phyloP scores from a whole-genome alignment of 1,140 invertebrate genomes.

The Cyclina sinensis region DNA sequence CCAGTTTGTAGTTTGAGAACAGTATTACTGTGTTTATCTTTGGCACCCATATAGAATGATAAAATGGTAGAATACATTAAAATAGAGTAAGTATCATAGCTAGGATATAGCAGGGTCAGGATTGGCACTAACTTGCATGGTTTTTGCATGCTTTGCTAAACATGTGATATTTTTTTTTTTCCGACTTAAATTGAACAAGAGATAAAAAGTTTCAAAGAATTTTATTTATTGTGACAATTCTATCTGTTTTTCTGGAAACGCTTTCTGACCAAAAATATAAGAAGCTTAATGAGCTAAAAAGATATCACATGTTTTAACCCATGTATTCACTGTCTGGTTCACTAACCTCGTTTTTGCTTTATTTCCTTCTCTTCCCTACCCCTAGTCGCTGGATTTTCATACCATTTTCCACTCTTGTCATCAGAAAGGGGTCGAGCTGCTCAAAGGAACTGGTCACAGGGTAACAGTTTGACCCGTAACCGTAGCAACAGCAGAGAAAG shows the following conservation, averaged over 20 bases:
- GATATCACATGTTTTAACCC: conserved; percentile 6
- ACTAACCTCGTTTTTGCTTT: conserved; percentile 29
- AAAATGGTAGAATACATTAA: too few relatives aligned
- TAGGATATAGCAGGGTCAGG: too few relatives aligned
- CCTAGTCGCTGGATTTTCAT: conserved; percentile 42
- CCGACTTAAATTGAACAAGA: too few relatives aligned
- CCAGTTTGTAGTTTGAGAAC: too few relatives aligned
- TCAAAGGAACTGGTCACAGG: conserved; percentile 47
- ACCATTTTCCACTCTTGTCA: conserved; percentile 53
- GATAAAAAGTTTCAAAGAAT: too few relatives aligned
- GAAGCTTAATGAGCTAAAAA: not conserved
- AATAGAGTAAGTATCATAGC: too few relatives aligned
- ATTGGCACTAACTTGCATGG: too few relatives aligned
- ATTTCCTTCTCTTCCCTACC: conserved; percentile 11
- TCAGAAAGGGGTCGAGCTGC: conserved; percentile 43
- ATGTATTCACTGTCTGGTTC: not conserved
- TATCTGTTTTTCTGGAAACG: too few relatives aligned
- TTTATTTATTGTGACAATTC: too few relatives aligned
- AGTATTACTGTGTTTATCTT: too few relatives aligned
- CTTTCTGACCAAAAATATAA: too few relatives aligned
- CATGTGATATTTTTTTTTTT: conserved; percentile 28
- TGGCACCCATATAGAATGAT: too few relatives aligned
- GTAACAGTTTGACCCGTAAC: conserved; percentile 6
- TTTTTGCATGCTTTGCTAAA: not conserved
- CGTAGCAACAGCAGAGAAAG: conserved; percentile 53